A percentile compares a stretch with the other conserved stretches of the same genome.
Evolutionary conservation across 2,797 vertebrate genomes (phyloP).

Genomic region (Momotus momota): DNA sequence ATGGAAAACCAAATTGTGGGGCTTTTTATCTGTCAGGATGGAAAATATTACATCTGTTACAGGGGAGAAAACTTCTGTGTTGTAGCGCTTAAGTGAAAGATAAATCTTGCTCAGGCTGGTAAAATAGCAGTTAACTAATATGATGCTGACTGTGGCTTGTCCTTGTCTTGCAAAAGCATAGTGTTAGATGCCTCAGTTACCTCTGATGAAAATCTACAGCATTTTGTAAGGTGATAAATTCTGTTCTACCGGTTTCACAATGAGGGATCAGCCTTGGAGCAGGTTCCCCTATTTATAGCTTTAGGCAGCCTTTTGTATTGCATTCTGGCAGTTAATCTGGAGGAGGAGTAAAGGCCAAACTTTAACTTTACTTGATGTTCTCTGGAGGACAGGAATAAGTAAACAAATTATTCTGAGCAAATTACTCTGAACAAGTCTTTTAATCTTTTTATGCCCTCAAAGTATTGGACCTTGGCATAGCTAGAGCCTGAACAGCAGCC

Average conservation of each 20-base stretch:
- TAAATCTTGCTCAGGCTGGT: not conserved
- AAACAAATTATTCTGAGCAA: not conserved
- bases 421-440: not conserved
- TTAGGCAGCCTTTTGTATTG: not conserved
- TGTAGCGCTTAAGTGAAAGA: not conserved
- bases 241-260: constrained; percentile 9
- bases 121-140: not conserved
- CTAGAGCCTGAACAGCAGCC: not conserved
- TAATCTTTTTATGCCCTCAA: not conserved
- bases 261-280: not conserved
- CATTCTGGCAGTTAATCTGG: constrained; percentile 21
- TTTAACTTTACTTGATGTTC: not conserved
- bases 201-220: not conserved
- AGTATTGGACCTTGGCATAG: not conserved
- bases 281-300: constrained; percentile 12
- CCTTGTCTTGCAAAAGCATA: not conserved
- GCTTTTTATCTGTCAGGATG: not conserved
- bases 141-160: not conserved
- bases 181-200: not conserved
- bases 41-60: not conserved
- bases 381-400: not conserved
- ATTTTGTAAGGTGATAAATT: not conserved
- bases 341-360: not conserved
- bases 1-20: not conserved
- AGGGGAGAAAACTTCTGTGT: not conserved